phyloP scores from a whole-genome alignment of 2,888 invertebrate genomes.

The Seira musarum region DNA sequence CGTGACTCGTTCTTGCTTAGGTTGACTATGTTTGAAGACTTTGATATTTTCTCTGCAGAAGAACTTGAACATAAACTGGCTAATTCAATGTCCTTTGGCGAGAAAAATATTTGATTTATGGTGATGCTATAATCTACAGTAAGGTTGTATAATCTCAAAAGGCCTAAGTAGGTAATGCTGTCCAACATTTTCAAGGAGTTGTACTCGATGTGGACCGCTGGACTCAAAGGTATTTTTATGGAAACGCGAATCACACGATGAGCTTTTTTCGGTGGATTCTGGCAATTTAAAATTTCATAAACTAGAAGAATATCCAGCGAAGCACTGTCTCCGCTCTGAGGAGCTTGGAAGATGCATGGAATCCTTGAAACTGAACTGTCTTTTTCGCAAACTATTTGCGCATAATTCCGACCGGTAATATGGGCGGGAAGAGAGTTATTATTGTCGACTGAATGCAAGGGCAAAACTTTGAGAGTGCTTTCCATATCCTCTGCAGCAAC shows the following conservation, averaged over 20 bases:
- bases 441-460: neutral
- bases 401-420: constrained; percentile 29
- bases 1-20: constrained; percentile 53
- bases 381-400: constrained; percentile 24
- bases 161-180: constrained; percentile 49
- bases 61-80: constrained; percentile 24
- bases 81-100: constrained; percentile 29
- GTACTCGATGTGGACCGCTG: constrained; percentile 61
- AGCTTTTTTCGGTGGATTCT: constrained; percentile 30
- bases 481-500: constrained; percentile 61
- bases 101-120: constrained; percentile 40
- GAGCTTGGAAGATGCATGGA: constrained; percentile 63
- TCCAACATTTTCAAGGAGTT: constrained; percentile 62
- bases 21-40: constrained; percentile 14
- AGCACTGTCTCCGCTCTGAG: constrained; percentile 58
- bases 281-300: constrained; percentile 47
- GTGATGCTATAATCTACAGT: constrained; percentile 48
- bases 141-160: constrained; percentile 64
- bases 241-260: constrained; percentile 60
- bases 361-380: constrained; percentile 27
- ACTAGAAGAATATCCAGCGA: constrained; percentile 59
- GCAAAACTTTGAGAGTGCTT: constrained; percentile 45
- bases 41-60: neutral
- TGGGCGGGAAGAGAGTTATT: neutral
- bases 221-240: constrained; percentile 53